phyloP scores from a whole-genome alignment of 2,113 vertebrate species.

The Percopsis transmontana region DNA sequence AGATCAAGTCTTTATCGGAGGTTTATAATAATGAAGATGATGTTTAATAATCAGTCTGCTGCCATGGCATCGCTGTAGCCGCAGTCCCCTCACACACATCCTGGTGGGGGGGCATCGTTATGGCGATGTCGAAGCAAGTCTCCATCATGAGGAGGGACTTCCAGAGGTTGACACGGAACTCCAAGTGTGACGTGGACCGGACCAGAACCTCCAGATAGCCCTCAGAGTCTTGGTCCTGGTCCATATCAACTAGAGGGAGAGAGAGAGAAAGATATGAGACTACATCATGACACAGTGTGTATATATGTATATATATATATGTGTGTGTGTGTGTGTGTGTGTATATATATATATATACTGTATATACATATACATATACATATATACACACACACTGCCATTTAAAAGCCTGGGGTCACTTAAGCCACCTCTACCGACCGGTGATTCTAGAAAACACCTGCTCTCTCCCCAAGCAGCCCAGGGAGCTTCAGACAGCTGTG shows the following conservation, averaged over 20 bases:
- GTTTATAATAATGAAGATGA: too few relatives aligned
- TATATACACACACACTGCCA: slow-evolving; percentile 18
- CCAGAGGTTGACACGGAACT: slow-evolving; percentile 88
- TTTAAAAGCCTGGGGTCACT: neutral
- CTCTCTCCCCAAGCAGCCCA: too few relatives aligned
- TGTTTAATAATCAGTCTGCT: too few relatives aligned
- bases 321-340: too few relatives aligned
- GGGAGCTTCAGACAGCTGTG: too few relatives aligned
- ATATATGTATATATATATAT: too few relatives aligned
- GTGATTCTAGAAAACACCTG: too few relatives aligned
- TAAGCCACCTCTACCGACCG: neutral
- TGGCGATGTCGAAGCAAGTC: slow-evolving; percentile 89
- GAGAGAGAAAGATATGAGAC: neutral
- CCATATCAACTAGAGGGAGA: slow-evolving; percentile 84
- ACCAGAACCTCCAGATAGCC: slow-evolving; percentile 88
- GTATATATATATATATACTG: slow-evolving; percentile 1
- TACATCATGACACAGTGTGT: neutral
- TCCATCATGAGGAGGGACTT: slow-evolving; percentile 95
- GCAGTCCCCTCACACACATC: slow-evolving; percentile 81
- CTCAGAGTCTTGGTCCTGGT: slow-evolving; percentile 87
- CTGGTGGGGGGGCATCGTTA: slow-evolving; percentile 52
- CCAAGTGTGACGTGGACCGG: slow-evolving; percentile 84
- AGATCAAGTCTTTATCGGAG: too few relatives aligned
- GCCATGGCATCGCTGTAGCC: neutral
- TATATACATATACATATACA: too few relatives aligned